Percentiles rank a stretch among this genome's conserved stretches.
phyloP scores from a whole-genome alignment of 2,797 vertebrate species.

The Triplophysa yarkandensis region DNA sequence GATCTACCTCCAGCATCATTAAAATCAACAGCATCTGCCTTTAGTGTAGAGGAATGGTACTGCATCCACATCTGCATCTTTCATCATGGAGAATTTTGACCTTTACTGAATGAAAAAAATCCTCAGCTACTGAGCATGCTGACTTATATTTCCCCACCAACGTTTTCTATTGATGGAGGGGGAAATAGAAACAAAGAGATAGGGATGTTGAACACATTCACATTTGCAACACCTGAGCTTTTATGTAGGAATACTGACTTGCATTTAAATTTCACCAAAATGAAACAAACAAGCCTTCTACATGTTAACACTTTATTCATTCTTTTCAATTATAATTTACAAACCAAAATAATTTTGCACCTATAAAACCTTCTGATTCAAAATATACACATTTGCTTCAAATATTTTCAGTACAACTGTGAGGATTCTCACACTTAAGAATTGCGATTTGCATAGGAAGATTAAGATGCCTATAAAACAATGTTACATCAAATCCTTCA shows the following conservation, averaged over 20 bases:
- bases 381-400: constrained; percentile 45
- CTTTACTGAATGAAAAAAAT: constrained; percentile 39
- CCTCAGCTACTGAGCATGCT: constrained; percentile 36
- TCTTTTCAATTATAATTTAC: constrained; percentile 15
- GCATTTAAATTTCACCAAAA: neutral
- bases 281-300: neutral
- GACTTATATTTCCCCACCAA: constrained; percentile 53
- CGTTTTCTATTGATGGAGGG: constrained; percentile 24
- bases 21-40: constrained; percentile 1
- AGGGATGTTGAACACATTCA: neutral
- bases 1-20: neutral
- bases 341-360: constrained; percentile 5
- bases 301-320: neutral
- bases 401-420: constrained; percentile 15
- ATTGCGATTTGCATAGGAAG: constrained; percentile 22
- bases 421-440: constrained; percentile 14
- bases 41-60: constrained; percentile 20
- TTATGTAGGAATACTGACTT: neutral
- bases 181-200: neutral
- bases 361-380: constrained; percentile 33
- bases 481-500: neutral
- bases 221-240: neutral
- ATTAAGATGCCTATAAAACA: constrained; percentile 18
- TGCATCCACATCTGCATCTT: constrained; percentile 13
- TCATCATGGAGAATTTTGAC: constrained; percentile 55